A percentile compares a stretch with the other conserved stretches of the same genome.
Conservation (phyloP, 64 coral and sea anemone species). For the Stylophora pistillata region DNA sequence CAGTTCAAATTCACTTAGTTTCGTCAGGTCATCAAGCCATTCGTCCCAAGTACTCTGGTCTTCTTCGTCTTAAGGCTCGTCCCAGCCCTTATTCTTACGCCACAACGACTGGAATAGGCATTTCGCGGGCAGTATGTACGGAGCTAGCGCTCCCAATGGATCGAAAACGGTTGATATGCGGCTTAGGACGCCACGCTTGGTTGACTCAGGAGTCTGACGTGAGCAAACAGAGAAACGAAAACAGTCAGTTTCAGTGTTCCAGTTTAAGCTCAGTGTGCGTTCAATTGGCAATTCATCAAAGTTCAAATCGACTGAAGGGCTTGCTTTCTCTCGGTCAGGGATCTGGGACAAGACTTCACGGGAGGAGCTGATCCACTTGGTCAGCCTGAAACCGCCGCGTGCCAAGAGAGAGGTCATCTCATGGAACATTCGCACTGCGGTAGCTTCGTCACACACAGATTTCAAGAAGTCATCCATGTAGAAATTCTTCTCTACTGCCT, state of each 20-base stretch:
- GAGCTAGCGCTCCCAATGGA: conserved; percentile 25
- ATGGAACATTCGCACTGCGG: conserved; percentile 2
- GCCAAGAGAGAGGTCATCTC: conserved; percentile 34
- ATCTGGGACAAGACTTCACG: conserved; percentile 45
- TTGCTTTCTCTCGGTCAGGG: conserved; percentile 31
- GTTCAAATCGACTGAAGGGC: conserved; percentile 31
- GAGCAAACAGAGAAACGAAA: conserved; percentile 28
- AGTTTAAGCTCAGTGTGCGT: conserved; percentile 26
- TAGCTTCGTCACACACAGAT: conserved; percentile 37
- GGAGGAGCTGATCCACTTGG: conserved; percentile 56
- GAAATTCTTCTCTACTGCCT: conserved; percentile 52
- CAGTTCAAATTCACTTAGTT: conserved; percentile 20
- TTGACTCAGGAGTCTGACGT: not conserved
- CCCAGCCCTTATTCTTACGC: too few relatives aligned
- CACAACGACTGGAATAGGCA: conserved; percentile 47
- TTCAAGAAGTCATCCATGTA: conserved; percentile 67
- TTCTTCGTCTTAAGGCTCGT: conserved; percentile 18
- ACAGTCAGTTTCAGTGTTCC: conserved; percentile 62
- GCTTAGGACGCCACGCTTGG: conserved; percentile 39
- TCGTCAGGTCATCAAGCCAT: conserved; percentile 19
- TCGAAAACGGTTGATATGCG: too few relatives aligned
- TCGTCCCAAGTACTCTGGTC: conserved; percentile 5
- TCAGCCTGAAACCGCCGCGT: conserved; percentile 37
- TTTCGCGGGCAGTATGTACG: conserved; percentile 7
- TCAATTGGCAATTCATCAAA: conserved; percentile 60